These are phyloP conservation scores for Lepilemur septentrionalis DNA, from an alignment of 2,797 vertebrate species.

Conservation along the genomic window DNA sequence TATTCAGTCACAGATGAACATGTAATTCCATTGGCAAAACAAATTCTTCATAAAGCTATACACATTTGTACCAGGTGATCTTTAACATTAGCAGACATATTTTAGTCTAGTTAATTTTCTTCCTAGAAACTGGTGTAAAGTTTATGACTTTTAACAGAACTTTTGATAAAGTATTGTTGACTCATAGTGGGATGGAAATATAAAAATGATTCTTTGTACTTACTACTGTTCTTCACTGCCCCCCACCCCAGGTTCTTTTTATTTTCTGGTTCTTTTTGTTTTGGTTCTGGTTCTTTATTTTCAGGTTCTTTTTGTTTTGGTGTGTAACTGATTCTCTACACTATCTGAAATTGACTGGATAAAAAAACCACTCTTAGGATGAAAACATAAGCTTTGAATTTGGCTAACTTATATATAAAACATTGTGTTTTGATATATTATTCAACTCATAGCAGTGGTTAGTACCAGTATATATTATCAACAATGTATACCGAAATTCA, in stretches of 20 bases:
- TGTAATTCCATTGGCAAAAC: neutral
- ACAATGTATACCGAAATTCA: neutral
- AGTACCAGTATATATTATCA: neutral
- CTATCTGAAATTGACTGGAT: neutral
- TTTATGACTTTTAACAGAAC: neutral
- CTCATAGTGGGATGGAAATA: neutral
- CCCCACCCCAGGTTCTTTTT: neutral
- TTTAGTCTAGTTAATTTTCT: neutral
- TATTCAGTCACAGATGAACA: neutral
- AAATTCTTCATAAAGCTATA: neutral
- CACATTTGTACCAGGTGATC: neutral
- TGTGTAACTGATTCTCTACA: neutral
- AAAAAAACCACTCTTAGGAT: neutral
- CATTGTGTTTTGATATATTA: neutral
- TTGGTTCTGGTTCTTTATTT: too few relatives aligned
- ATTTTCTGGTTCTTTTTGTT: too few relatives aligned
- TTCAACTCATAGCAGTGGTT: neutral
- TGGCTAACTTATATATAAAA: neutral
- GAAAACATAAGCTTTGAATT: neutral
- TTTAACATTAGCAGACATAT: neutral
- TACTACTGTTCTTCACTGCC: neutral
- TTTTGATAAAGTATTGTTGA: neutral
- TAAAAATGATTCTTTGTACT: neutral
- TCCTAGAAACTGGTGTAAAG: neutral
- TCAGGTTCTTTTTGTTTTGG: neutral